Evolutionary conservation across 2,888 invertebrate species (phyloP), one percentile per base, ranked within the genome.

Genomic region (Dolomedes plantarius): DNA sequence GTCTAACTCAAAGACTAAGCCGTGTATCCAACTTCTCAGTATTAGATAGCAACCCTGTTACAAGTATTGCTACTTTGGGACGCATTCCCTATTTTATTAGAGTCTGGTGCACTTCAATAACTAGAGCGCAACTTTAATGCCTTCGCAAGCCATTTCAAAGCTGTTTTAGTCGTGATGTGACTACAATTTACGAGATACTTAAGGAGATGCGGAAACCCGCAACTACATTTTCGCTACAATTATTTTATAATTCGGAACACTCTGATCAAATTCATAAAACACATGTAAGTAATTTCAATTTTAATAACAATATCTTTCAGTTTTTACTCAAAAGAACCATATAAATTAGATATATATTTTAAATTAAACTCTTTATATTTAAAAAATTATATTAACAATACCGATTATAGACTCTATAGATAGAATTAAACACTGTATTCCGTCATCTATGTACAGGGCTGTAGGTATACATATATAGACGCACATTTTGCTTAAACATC

Each of bases 1-100:
- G 56, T 56, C 5, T 23, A 1, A 23, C 56, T 56, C 56, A 23
- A 11, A 56, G 3, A 5, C 2, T 16, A 56, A 56, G 23, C 56
- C 56, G 19, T 23, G 56, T 56, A 56, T 23, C 3, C 3, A 2
- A 56, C 19, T 3, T 3, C 56, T 56, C 16, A 56, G 56, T 11
- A 56, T 56, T 56, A 19, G 23, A 23, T 23, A 56, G 23, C 19
- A 56, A 56, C 56, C 23, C 56, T 56, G 56, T 56, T 23, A 23
- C 56, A 56, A 56, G 56, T 56, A 56, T 56, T 56, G 56, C 56
- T 56, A 56, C 56, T 56, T 56, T 23, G 56, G 56, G 56, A 56
- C 23, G 56, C 56, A 56, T 56, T 56, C 11, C 19, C 3, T 23
- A 56, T 56, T 56, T 56, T 56, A 56, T 11, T 19, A 56, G 56